Evolutionary conservation across 2,888 invertebrate genomes (phyloP), one percentile per base, ranked within the genome.

Genomic region (Aelia acuminata): DNA sequence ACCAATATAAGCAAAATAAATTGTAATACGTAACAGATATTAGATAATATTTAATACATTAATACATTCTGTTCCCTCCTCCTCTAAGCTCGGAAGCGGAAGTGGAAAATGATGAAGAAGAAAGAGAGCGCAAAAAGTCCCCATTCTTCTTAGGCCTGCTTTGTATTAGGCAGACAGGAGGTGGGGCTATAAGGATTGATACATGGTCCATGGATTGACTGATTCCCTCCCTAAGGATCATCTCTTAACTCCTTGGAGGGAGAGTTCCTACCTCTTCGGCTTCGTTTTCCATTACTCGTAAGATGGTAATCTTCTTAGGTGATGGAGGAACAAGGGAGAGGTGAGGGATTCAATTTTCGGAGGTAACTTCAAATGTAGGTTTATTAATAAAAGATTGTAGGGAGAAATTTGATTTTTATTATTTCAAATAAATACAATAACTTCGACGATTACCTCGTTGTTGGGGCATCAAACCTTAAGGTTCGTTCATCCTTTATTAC

Each of bases 161-260:
- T 75, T 75, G 39, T 39, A 75, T 75, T 39, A 75, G 47, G 22
- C 43, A 80, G 80, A 43, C n/a, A 80, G 11, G 80, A 43, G 80
- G 47, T 80, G 80, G 80, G 80, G 63, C 63, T 31, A 20, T 35
- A 80, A n/a, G 43, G 47, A 80, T 80, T 80, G 80, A 80, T 47
- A 80, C 80, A 80, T 80, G 43, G 80, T 43, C 80, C 80, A 39
- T 47, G 43, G 80, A n/a, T 47, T 80, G 80, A 80, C 80, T 80
- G 80, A 80, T 80, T 80, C 80, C 43, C 39, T 80, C 80, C 43
- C 80, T n/a, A 43, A n/a, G 80, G 80, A 80, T 80, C 43, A 80
- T 80, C 39, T 75, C 22, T 13, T 13, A 53, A 22, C 70, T 35
- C 35, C 22, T 20, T 20, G 39, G 39, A 22, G 43, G 7, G 22